Base-by-base conservation (phyloP, 2,888 invertebrate species). In the Amphimallon solstitiale region DNA sequence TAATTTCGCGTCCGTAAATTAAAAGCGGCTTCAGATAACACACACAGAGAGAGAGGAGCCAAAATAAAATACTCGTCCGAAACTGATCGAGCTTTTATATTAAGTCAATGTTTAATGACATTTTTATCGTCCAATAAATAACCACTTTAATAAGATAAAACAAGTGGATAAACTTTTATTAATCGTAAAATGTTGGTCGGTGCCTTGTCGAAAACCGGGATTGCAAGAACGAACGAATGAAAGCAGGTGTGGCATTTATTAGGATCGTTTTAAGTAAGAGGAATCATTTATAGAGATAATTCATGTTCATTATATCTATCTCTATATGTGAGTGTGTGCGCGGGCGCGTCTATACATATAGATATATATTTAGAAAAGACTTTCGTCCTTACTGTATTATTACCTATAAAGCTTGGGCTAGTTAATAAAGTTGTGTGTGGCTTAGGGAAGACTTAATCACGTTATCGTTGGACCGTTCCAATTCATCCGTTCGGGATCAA, bases 71-170 rank as follows among this genome's bases (percentile, higher is more conserved):
- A 45, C 45, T 5, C 2, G 45, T 7, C 19, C 10, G 19, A 45
- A 45, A 17, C 45, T 19, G 19, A 45, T 45, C 17, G 45, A 52
- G 52, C 43, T 29, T 59, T 43, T 59, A 59, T 59, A 45, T 59
- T 59, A 59, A 59, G 43, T 59, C 43, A 29, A 59, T 43, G 56
- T 34, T 59, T 59, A 59, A 59, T 29, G 29, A 34, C 40, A 34
- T 63, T 49, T 63, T 63, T 63, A 63, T 63, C 63, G 63, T 15
- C 40, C 40, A 43, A 63, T 63, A 63, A 63, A 63, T 63, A 63
- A 51, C 40, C 51, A 29, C 40, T 51, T 63, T 63, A 63, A 63
- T 63, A 51, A 51, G 63, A 49, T 43, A n/a, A 51, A 63, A 43
- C 62, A 51, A 51, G 40, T 34, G 51, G 62, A 63, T 63, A 48